These are phyloP conservation scores for Pteromalus puparum DNA, from an alignment of 1,140 invertebrate species.

Conservation along the genomic window DNA sequence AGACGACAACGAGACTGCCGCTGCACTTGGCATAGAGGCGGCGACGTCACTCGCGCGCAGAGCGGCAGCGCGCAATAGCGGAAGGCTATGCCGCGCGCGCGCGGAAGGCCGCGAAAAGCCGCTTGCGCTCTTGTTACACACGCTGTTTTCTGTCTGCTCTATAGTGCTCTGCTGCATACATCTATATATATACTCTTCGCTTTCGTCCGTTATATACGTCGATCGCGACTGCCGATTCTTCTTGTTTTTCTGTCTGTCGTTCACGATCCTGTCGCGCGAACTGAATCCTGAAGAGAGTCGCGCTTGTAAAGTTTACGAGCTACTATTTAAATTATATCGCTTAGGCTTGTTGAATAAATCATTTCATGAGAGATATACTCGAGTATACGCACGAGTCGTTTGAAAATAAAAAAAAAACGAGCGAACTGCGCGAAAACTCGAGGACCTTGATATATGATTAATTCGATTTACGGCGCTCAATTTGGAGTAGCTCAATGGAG, in stretches of 20 bases:
- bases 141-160: not conserved
- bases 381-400: not conserved
- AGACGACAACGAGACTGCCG: slow-evolving; percentile 24
- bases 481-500: not conserved
- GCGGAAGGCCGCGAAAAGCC: slow-evolving; percentile 64
- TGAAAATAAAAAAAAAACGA: not conserved
- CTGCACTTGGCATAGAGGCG: slow-evolving; percentile 52
- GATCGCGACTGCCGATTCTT: too few relatives aligned
- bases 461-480: not conserved
- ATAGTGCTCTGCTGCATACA: too few relatives aligned
- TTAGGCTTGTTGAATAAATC: not conserved
- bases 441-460: not conserved
- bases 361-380: not conserved
- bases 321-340: not conserved
- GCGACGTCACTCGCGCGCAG: slow-evolving; percentile 56
- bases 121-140: slow-evolving; percentile 37
- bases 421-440: not conserved
- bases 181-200: too few relatives aligned
- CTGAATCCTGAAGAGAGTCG: too few relatives aligned
- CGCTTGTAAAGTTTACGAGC: not conserved
- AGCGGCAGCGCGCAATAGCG: slow-evolving; percentile 58
- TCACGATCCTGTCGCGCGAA: too few relatives aligned
- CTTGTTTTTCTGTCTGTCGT: too few relatives aligned
- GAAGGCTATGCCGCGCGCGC: too few relatives aligned
- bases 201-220: too few relatives aligned